Base-by-base conservation (phyloP, 2,888 invertebrate genomes). In the Autographa gamma region DNA sequence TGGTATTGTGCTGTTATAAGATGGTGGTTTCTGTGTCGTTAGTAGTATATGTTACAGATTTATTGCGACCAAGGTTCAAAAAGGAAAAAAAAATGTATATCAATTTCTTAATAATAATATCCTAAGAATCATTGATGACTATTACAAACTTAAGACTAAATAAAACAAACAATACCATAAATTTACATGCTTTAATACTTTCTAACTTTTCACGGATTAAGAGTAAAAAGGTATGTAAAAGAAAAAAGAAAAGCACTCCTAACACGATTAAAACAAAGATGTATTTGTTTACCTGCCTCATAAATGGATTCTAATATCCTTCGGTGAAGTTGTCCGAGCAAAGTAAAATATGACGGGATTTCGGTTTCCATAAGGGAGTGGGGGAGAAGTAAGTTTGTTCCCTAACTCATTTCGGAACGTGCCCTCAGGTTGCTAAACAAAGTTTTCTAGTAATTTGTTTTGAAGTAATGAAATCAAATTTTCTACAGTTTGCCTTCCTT, bases 371-470 rank as follows among this genome's bases (percentile, higher is more conserved):
- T 59, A 18, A 34, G 59, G 59, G 16, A 32, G 34, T 59, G 25
- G 31, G 59, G 59, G 16, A 32, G 34, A 62, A 61, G 66, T 58
- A 63, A 65, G 75, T 80, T 77, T 73, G 77, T 77, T 80, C 54
- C 2, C 18, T 54, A 80, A 80, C 72, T 80, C 70, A 80, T 80
- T 80, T 80, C 38, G 54, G 60, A 61, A 72, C 41, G 64, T 63
- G 69, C 75, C 78, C 78, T 75, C 77, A 77, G 78, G 73, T 80
- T 75, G 56, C 34, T 9, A 34, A 59, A 68, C 60, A 31, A 68
- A 69, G 32, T 73, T 66, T 52, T 4, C n/a, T 43, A 68, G 34
- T 64, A 73, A 76, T 79, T 70, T 70, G 66, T 76, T 73, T 58
- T 9, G 32, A 66, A 73, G 56, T 69, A 60, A 67, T 69, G 66